These are phyloP conservation scores for Ptychochromis oligacanthus DNA, from an alignment of 2,113 vertebrate species.

Conservation along the genomic window DNA sequence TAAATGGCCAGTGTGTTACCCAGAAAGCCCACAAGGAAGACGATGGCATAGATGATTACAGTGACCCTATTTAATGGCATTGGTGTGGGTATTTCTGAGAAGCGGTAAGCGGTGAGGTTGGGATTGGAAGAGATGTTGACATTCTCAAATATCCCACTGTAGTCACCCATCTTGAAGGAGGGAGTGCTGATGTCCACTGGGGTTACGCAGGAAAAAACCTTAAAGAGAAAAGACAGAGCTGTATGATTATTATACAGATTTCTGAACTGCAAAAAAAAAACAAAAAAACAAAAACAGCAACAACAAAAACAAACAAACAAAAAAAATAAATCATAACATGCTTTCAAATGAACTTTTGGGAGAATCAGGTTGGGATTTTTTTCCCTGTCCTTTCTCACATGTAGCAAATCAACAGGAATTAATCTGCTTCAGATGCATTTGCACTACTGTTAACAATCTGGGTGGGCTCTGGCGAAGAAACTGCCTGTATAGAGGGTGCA, in stretches of 20 bases:
- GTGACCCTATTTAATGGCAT: conserved; percentile 71
- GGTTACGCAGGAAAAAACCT: neutral
- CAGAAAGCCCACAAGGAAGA: conserved; percentile 85
- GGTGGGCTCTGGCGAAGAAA: no score
- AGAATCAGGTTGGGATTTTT: no score
- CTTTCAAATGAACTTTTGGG: neutral
- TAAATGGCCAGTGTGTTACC: conserved; percentile 91
- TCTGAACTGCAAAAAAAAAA: neutral
- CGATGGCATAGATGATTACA: conserved; percentile 83
- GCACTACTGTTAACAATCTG: no score
- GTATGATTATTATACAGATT: neutral
- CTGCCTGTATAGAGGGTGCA: no score
- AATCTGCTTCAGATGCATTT: no score
- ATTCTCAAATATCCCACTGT: neutral
- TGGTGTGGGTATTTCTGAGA: rapidly evolving
- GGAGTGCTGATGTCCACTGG: neutral
- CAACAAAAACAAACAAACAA: no score
- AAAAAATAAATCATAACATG: neutral
- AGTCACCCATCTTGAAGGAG: conserved; percentile 59
- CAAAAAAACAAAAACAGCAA: no score
- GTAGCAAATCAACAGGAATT: no score
- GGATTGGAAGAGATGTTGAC: conserved; percentile 27
- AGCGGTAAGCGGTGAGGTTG: neutral
- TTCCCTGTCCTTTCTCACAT: no score
- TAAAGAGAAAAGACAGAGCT: conserved; percentile 17